A percentile compares a stretch with the other conserved stretches of the same genome.
These are phyloP conservation scores for Hyposoter didymator DNA, from an alignment of 2,888 invertebrate species.

Conservation along the genomic window DNA sequence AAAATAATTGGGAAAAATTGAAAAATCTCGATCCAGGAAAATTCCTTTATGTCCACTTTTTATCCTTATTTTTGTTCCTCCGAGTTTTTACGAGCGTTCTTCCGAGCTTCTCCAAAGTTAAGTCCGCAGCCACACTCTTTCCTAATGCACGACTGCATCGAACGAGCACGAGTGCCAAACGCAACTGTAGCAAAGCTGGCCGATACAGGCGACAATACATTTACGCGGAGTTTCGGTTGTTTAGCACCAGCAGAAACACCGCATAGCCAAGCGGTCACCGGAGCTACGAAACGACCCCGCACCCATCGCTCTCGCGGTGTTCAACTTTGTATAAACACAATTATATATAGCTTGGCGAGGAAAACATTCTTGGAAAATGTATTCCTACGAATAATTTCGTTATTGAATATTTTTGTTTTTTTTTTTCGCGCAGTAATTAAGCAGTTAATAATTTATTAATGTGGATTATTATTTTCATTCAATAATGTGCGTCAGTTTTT, in stretches of 20 bases:
- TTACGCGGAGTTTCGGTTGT: background rate
- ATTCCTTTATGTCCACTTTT: background rate
- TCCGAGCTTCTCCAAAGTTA: background rate
- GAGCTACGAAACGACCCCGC: background rate
- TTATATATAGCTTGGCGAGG: background rate
- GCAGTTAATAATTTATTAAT: background rate
- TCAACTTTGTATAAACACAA: background rate
- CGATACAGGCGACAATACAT: background rate
- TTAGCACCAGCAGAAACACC: background rate
- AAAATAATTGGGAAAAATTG: background rate
- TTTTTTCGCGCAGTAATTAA: background rate
- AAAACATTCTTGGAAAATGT: background rate
- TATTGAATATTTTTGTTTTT: background rate
- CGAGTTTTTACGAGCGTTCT: background rate
- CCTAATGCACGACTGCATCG: background rate
- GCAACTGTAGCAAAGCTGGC: background rate
- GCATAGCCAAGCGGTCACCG: background rate
- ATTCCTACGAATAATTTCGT: background rate
- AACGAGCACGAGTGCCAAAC: background rate
- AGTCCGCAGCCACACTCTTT: background rate
- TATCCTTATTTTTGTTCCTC: too few relatives aligned
- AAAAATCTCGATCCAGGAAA: background rate
- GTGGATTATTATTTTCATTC: background rate
- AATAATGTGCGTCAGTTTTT: background rate
- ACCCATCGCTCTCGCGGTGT: background rate